phyloP scores from a whole-genome alignment of 2,888 invertebrate genomes.

The Cosmia trapezina region DNA sequence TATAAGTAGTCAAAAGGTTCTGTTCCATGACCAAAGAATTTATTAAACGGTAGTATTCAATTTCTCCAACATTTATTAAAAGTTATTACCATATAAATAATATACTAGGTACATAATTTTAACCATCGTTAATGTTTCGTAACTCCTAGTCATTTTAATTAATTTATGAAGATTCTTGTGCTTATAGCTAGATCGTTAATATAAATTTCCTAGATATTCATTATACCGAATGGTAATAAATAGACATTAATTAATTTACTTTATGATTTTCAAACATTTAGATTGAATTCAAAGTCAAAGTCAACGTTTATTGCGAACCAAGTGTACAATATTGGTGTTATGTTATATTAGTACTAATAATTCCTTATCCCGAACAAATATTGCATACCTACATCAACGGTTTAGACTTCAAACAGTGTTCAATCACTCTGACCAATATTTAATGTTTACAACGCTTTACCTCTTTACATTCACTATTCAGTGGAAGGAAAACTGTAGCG shows the following conservation, averaged over 20 bases:
- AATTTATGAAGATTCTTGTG: slow-evolving; percentile 21
- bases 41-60: slow-evolving; percentile 31
- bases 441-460: slow-evolving; percentile 27
- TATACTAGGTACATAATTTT: slow-evolving; percentile 6
- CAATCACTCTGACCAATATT: slow-evolving; percentile 44
- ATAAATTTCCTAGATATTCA: slow-evolving; percentile 12
- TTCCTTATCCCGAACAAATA: not conserved
- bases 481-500: slow-evolving; percentile 24
- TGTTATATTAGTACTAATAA: no score
- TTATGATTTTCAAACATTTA: slow-evolving; percentile 22
- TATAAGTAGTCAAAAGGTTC: slow-evolving; percentile 26
- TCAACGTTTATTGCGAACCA: no score
- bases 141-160: slow-evolving; percentile 16
- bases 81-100: slow-evolving; percentile 5
- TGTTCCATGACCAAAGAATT: slow-evolving; percentile 11
- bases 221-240: not conserved
- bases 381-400: slow-evolving; percentile 25
- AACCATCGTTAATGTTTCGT: slow-evolving; percentile 17
- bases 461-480: slow-evolving; percentile 33
- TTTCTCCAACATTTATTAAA: slow-evolving; percentile 9
- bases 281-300: no score
- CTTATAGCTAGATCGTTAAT: slow-evolving; percentile 12
- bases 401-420: slow-evolving; percentile 31
- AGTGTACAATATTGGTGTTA: no score
- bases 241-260: slow-evolving; percentile 23